Base-by-base conservation (phyloP, 2,888 invertebrate genomes). In the Drosophila anceps region DNA sequence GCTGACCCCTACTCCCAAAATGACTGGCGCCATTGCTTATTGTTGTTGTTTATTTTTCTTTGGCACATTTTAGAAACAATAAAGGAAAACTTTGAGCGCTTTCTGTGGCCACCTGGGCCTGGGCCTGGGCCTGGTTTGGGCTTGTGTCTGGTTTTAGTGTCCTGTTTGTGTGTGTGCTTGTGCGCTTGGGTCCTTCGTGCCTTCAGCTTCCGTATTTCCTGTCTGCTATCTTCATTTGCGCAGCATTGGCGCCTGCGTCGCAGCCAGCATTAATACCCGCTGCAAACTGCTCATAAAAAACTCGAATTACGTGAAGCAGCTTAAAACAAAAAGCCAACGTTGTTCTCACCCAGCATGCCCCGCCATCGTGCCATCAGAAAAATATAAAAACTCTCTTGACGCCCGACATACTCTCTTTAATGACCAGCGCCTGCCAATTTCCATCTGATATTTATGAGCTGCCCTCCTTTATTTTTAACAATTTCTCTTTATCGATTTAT, bases 11-110 rank as follows among this genome's bases (percentile, higher is more conserved):
- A 24, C 24, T 24, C 4, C 24, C 24, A 24, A 24, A 24, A 24
- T 24, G 24, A 2, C 24, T 24, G 24, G 24, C 24, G 24, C 2
- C 24, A 3, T 24, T 24, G 4, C 24, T 24, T 24, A 24, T 24
- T 24, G 24, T 24, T 24, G 24, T 24, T 24, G 24, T 24, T 24
- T 24, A 24, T 24, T 24, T 79, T 78, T 65, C 69, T 80, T 84
- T 84, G 75, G 85, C 85, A 82, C 80, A 87, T 87, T 84, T 88
- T 88, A 71, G 88, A 88, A 88, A 78, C 88, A 88, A 82, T 85
- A 85, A 88, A 87, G 79, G 73, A 76, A 87, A 84, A 84, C 84
- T 87, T 24, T 24, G 24, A 24, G 24, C 24, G 24, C 81, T 85
- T 85, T 85, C 77, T 83, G 75, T 77, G 24, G 24, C 24, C 24